phyloP scores from a whole-genome alignment of 2,888 invertebrate genomes.

The Caenorhabditis wallacei region DNA sequence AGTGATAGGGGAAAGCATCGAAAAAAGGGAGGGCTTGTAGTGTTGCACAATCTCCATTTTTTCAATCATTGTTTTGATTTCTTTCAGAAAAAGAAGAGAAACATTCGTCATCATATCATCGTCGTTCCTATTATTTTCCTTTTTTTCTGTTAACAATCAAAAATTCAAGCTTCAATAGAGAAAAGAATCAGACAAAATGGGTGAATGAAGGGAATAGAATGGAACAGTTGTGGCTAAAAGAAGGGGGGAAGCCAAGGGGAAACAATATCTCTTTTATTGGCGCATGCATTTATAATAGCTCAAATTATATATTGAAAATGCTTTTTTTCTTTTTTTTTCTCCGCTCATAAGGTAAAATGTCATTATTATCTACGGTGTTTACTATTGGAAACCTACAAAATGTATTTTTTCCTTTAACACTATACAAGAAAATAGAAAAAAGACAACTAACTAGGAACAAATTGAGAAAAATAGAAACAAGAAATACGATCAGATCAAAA shows the following conservation, averaged over 20 bases:
- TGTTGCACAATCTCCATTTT: constrained; percentile 24
- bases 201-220: neutral
- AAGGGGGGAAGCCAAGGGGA: constrained; percentile 20
- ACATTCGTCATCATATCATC: constrained; percentile 42
- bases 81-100: constrained; percentile 22
- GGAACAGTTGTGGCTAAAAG: constrained; percentile 34
- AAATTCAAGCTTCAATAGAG: constrained; percentile 6
- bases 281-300: constrained; percentile 61
- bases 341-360: constrained; percentile 16
- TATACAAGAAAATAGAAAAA: neutral
- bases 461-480: neutral
- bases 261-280: constrained; percentile 31
- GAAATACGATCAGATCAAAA: constrained; percentile 52
- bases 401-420: neutral
- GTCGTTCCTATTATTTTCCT: neutral
- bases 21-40: constrained; percentile 4
- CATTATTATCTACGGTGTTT: constrained; percentile 42
- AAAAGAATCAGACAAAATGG: neutral
- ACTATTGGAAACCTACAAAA: neutral
- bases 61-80: constrained; percentile 26
- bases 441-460: constrained; percentile 2
- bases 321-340: constrained; percentile 6
- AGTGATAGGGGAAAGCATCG: constrained; percentile 53
- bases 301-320: constrained; percentile 53
- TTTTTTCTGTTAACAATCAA: neutral